Evolutionary conservation across 2,888 invertebrate genomes (phyloP).

Genomic region (Pasiphila rectangulata): DNA sequence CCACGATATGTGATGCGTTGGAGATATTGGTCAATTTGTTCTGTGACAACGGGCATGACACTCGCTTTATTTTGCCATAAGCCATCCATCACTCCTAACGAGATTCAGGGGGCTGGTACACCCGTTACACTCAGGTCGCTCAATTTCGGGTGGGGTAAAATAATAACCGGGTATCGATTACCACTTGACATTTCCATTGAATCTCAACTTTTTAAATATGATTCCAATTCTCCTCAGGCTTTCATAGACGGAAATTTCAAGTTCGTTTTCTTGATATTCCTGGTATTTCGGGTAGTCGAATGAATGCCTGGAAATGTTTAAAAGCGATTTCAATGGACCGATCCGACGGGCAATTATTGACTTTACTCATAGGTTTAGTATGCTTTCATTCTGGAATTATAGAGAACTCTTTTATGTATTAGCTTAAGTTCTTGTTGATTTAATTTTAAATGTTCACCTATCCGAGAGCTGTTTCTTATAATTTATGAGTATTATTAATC

Average conservation of each 20-base stretch:
- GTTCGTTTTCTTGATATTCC: not conserved
- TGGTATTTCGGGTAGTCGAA: not conserved
- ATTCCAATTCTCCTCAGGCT: not conserved
- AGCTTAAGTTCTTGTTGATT: not conserved
- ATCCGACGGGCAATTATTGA: not conserved
- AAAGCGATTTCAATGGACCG: not conserved
- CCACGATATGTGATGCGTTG: conserved; percentile 29
- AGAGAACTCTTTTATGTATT: too few relatives aligned
- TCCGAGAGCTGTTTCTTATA: too few relatives aligned
- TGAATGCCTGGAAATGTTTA: not conserved
- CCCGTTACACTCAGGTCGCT: conserved; percentile 3
- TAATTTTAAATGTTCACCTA: not conserved
- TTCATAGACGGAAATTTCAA: not conserved
- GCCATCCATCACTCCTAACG: conserved; percentile 61
- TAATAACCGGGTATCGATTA: conserved; percentile 44
- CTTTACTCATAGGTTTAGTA: not conserved
- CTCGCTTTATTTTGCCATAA: conserved; percentile 27
- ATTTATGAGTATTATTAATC: too few relatives aligned
- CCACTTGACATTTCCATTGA: conserved; percentile 39
- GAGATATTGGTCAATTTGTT: conserved; percentile 45
- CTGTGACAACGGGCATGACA: conserved; percentile 39
- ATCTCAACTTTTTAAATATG: conserved; percentile 16
- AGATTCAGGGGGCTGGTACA: conserved; percentile 35
- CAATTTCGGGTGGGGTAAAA: too few relatives aligned
- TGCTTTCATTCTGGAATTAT: too few relatives aligned